These are phyloP conservation scores for Maniola jurtina DNA, from an alignment of 1,140 invertebrate species.

Conservation along the genomic window DNA sequence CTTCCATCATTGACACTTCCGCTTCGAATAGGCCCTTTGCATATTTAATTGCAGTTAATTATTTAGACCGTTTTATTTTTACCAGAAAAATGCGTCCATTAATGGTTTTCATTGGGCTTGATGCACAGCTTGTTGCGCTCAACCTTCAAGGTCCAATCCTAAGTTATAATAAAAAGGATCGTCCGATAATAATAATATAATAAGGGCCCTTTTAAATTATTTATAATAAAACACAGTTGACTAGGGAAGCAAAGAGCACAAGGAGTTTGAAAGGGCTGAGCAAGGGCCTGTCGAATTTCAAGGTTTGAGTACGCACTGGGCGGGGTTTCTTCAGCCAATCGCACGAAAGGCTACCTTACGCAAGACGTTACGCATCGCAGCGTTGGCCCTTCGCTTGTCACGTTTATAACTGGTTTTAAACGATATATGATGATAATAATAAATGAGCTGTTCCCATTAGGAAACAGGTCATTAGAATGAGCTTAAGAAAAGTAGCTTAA, in stretches of 20 bases:
- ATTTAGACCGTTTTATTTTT: neutral
- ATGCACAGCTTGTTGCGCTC: neutral
- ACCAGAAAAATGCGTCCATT: neutral
- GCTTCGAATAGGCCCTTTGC: neutral
- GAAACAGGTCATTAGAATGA: too few relatives aligned
- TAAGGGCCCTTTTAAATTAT: constrained; percentile 74
- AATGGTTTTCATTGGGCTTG: neutral
- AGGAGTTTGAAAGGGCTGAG: constrained; percentile 63
- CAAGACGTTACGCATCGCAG: constrained; percentile 57
- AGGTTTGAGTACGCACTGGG: constrained; percentile 72
- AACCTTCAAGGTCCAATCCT: neutral
- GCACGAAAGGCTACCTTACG: constrained; percentile 50
- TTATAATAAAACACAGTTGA: constrained; percentile 77
- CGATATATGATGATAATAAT: too few relatives aligned
- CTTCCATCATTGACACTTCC: constrained; percentile 61
- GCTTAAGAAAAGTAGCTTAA: too few relatives aligned
- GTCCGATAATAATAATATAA: constrained; percentile 39
- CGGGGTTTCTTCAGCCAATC: constrained; percentile 68
- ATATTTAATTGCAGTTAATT: constrained; percentile 8
- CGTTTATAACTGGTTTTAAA: neutral
- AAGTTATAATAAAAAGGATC: neutral
- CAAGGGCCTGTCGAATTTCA: constrained; percentile 67
- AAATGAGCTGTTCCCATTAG: too few relatives aligned
- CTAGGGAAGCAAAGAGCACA: constrained; percentile 58
- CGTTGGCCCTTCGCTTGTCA: constrained; percentile 31